Evolutionary conservation across 2,113 vertebrate genomes (phyloP), one percentile per base, ranked within the genome.

Genomic region (Callospermophilus lateralis): DNA sequence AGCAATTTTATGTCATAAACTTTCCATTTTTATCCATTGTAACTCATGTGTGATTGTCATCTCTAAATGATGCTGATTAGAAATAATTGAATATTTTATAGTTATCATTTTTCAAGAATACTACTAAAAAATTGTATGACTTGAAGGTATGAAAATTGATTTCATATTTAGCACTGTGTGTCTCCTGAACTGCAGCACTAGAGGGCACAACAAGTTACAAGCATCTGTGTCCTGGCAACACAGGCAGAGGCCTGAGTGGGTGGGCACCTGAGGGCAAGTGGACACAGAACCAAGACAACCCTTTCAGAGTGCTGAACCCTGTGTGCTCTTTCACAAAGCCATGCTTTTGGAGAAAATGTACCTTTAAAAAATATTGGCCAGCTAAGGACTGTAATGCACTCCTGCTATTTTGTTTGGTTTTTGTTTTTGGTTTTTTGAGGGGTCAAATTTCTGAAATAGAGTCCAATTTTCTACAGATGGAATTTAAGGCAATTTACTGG

Each of bases 21-120:
- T 96, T 96, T 68, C 37, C 86, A 20, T 96, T 95, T 51, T 58
- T 13, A 37, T 95, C 88, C 77, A n/a, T 90, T 81, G 72, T 89
- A 93, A 89, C 93, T 93, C 34, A 34, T 32, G 6, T 93, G 32
- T 2, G 0, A 15, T 77, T 96, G 26, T 84, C 67, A 77, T 91
- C 65, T 98, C 97, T 97, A 78, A 94, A 96, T 42, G 17, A 39
- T 86, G 70, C 34, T 95, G 74, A 73, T 95, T 79, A 97, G 45
- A 94, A 97, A 85, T 80, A 98, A 97, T 81, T 96, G 30, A 61
- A 80, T 93, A 53, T 85, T 8, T 42, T 67, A 24, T 68, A 93
- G 48, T 26, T 65, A 53, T 39, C 81, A 61, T 90, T 65, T 65
- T 84, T 34, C 92, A 96, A 68, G 28, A 93, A 42, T 28, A 22